Conservation (phyloP, 1,140 invertebrate species). For the Saccostrea cuccullata region DNA sequence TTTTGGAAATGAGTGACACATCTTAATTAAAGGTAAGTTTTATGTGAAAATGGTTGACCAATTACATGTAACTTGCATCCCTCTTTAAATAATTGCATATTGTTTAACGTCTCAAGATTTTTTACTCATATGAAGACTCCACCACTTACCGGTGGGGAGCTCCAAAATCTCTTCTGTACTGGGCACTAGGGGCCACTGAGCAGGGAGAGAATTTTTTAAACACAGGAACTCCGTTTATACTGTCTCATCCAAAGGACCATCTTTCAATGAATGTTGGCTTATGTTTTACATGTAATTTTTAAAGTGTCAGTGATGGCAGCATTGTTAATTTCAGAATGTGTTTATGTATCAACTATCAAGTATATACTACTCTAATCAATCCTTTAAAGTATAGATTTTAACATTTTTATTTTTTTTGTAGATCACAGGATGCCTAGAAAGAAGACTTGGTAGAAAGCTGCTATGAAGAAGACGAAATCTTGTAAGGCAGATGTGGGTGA, state of each 20-base stretch:
- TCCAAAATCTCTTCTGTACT: too few relatives aligned
- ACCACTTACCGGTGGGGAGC: too few relatives aligned
- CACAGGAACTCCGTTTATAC: too few relatives aligned
- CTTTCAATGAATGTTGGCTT: background rate
- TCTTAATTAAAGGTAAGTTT: background rate
- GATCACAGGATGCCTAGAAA: constrained; percentile 32
- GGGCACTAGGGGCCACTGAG: too few relatives aligned
- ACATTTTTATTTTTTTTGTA: constrained; percentile 18
- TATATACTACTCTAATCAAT: background rate
- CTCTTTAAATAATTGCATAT: background rate
- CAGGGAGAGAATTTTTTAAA: too few relatives aligned
- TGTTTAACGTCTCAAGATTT: too few relatives aligned
- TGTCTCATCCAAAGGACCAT: too few relatives aligned
- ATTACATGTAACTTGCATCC: background rate
- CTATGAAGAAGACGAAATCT: background rate
- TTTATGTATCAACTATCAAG: background rate
- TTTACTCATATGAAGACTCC: too few relatives aligned
- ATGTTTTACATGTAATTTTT: background rate
- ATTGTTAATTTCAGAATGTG: constrained; percentile 2
- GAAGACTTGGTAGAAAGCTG: constrained; percentile 30
- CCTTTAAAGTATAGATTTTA: background rate
- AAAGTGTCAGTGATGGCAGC: background rate
- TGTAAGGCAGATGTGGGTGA: constrained; percentile 41
- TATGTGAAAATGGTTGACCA: background rate
- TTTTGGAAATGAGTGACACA: background rate